Conservation (phyloP, 2,113 vertebrate species). For the Eublepharis macularius region DNA sequence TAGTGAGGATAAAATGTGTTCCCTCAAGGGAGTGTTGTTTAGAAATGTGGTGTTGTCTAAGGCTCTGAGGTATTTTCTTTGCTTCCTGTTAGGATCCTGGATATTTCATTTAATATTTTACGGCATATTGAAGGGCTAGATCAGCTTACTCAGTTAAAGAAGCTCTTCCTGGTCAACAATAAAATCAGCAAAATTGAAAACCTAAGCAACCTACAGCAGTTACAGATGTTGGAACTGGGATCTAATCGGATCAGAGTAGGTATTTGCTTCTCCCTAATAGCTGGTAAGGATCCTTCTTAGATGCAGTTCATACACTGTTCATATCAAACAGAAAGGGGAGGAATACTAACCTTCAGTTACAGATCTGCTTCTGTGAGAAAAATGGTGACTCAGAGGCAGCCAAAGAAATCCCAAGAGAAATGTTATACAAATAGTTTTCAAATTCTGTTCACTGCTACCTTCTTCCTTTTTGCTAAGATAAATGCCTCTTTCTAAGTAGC, state of each 20-base stretch:
- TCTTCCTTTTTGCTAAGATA: not conserved
- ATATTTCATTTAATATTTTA: slow-evolving; percentile 95
- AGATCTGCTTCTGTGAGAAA: not conserved
- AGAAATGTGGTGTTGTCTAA: no score
- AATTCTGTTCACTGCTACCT: not conserved
- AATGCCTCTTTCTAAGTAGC: not conserved
- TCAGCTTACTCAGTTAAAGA: slow-evolving; percentile 84
- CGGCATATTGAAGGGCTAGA: slow-evolving; percentile 92
- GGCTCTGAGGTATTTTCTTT: slow-evolving; percentile 20
- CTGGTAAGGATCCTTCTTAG: not conserved
- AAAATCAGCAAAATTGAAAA: slow-evolving; percentile 92
- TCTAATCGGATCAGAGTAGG: slow-evolving; percentile 97
- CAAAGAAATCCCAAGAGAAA: not conserved
- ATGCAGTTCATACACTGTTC: not conserved
- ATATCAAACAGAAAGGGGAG: not conserved
- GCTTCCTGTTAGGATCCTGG: slow-evolving; percentile 82
- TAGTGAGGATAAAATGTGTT: not conserved
- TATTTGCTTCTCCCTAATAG: not conserved
- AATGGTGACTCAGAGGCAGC: not conserved
- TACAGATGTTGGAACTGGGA: slow-evolving; percentile 95
- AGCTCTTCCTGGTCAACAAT: slow-evolving; percentile 97
- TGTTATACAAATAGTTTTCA: not conserved
- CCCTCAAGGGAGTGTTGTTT: not conserved
- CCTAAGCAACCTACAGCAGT: slow-evolving; percentile 79
- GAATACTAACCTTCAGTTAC: not conserved